A percentile compares a stretch with the other conserved stretches of the same genome.
These are phyloP conservation scores for Agrotis clavis DNA, from an alignment of 2,888 invertebrate genomes.

Conservation along the genomic window DNA sequence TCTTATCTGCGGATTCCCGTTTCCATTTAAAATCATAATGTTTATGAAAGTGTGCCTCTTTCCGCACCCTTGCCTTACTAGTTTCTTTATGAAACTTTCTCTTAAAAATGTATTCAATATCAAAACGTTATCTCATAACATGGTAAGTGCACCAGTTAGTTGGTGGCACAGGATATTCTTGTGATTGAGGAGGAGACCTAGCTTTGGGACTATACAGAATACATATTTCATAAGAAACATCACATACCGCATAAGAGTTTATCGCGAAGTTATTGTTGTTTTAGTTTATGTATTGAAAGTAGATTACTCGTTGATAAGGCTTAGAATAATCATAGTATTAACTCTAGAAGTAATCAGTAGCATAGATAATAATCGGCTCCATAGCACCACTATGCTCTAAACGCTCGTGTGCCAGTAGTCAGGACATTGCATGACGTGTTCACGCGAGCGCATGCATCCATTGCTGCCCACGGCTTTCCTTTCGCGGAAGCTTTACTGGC, in stretches of 20 bases:
- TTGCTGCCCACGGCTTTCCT: constrained; percentile 62
- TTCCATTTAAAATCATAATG: constrained; percentile 4
- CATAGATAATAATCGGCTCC: constrained; percentile 82
- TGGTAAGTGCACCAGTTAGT: neutral
- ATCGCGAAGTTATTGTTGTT: constrained; percentile 15
- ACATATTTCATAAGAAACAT: constrained; percentile 8
- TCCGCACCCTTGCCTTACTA: neutral
- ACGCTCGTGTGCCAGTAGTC: constrained; percentile 82
- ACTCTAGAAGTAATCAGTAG: constrained; percentile 71
- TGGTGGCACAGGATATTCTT: neutral
- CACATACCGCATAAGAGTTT: constrained; percentile 17
- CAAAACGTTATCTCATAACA: constrained; percentile 8
- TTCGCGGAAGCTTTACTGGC: constrained; percentile 56
- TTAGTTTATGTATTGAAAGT: constrained; percentile 25
- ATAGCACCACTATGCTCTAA: constrained; percentile 89
- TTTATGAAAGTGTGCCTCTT: constrained; percentile 10
- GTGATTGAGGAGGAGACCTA: constrained; percentile 49
- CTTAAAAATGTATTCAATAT: neutral
- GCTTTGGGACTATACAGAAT: neutral
- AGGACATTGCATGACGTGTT: constrained; percentile 76
- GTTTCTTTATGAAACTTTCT: too few species aligned
- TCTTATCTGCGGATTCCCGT: neutral
- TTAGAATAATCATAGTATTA: constrained; percentile 64
- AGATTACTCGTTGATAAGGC: constrained; percentile 51
- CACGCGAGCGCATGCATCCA: constrained; percentile 65